Conservation (phyloP, 2,113 vertebrate species). For the Emydura subglobosa region DNA sequence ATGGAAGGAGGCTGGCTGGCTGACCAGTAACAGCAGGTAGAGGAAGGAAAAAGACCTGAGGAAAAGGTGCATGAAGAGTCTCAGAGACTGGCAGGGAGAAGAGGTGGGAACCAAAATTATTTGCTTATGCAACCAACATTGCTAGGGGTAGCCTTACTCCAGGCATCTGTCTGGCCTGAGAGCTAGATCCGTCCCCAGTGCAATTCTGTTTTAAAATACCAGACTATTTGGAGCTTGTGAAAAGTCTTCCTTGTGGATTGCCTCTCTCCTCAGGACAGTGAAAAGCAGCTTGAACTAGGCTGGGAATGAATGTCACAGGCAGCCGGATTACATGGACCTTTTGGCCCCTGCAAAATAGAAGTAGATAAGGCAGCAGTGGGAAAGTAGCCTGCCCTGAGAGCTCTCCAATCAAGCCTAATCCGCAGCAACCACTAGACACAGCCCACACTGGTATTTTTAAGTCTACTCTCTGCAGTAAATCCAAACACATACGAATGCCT, state of each 20-base stretch:
- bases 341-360: neutral
- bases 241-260: neutral
- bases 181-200: neutral
- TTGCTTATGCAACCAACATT: neutral
- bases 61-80: neutral
- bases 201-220: neutral
- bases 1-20: neutral
- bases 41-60: neutral
- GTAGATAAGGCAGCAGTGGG: neutral
- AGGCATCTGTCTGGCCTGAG: neutral
- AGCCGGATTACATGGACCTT: neutral
- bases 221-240: neutral
- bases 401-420: neutral
- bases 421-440: neutral
- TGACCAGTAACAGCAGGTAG: neutral
- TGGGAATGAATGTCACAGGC: neutral
- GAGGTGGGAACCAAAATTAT: neutral
- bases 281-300: neutral
- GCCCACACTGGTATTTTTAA: neutral
- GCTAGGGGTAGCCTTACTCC: neutral
- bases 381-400: neutral
- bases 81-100: neutral
- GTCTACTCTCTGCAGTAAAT: neutral
- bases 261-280: neutral
- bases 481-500: neutral